Conservation (phyloP, 2,888 invertebrate species). For the Calameuta idolon region DNA sequence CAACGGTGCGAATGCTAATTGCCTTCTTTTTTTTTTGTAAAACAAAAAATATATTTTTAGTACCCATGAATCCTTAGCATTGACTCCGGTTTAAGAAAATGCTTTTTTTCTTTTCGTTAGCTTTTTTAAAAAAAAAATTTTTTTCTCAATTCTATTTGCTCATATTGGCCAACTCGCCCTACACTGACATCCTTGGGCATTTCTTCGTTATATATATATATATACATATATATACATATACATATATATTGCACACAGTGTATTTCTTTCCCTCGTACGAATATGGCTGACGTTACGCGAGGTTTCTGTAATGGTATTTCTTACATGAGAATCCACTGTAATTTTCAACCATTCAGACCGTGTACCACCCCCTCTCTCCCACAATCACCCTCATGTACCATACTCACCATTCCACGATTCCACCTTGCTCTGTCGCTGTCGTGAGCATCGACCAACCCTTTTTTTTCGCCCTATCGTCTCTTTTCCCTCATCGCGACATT, state of each 20-base stretch:
- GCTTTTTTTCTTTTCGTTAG: background rate
- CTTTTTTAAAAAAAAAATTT: background rate
- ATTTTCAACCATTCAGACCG: constrained; percentile 43
- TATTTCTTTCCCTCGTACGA: background rate
- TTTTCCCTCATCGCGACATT: background rate
- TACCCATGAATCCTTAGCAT: background rate
- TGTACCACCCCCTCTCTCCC: background rate
- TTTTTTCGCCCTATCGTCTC: background rate
- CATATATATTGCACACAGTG: too few species aligned
- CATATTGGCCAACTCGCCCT: background rate
- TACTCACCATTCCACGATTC: background rate
- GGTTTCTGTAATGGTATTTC: constrained; percentile 11
- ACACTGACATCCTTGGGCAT: background rate
- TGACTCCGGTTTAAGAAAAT: background rate
- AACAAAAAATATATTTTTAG: background rate
- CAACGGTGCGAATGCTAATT: background rate
- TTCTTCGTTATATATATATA: too few species aligned
- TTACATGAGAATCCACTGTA: constrained; percentile 39
- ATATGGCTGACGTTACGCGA: background rate
- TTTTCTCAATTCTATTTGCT: background rate
- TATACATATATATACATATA: too few species aligned
- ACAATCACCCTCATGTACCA: background rate
- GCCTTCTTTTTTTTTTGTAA: too few species aligned
- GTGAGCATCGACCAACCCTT: background rate
- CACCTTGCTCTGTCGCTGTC: background rate